These are phyloP conservation scores for Falco columbarius DNA, from an alignment of 2,797 vertebrate genomes.

Conservation along the genomic window DNA sequence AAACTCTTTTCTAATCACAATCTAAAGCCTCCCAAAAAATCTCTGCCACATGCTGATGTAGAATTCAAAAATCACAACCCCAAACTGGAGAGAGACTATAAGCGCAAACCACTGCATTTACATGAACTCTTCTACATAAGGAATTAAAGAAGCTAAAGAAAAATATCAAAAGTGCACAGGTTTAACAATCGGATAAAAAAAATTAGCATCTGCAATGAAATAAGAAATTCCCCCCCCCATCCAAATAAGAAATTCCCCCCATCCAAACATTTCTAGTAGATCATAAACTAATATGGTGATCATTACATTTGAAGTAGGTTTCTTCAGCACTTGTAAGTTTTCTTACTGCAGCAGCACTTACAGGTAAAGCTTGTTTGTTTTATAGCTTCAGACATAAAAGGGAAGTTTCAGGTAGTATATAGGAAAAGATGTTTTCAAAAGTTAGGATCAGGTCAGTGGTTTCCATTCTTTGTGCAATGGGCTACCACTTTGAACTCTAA, in stretches of 20 bases:
- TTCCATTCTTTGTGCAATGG: conserved; percentile 78
- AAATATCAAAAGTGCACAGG: conserved; percentile 95
- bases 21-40: conserved; percentile 8
- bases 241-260: conserved; percentile 57
- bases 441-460: conserved; percentile 71
- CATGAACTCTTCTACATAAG: conserved; percentile 81
- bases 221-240: conserved; percentile 49
- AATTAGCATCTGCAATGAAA: conserved; percentile 68
- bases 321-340: conserved; percentile 85
- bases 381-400: conserved; percentile 65
- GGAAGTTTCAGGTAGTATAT: conserved; percentile 63
- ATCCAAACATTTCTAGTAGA: conserved; percentile 65
- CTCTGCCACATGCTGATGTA: conserved; percentile 72
- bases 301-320: conserved; percentile 64
- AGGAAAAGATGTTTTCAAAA: conserved; percentile 53
- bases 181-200: conserved; percentile 77
- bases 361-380: conserved; percentile 69
- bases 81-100: conserved; percentile 47
- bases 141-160: conserved; percentile 81
- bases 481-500: conserved; percentile 72
- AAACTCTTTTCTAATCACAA: conserved; percentile 63
- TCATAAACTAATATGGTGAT: conserved; percentile 51
- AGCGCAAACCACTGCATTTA: conserved; percentile 83
- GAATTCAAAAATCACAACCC: conserved; percentile 60
- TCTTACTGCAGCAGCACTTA: conserved; percentile 83